Evolutionary conservation across 2,113 vertebrate species (phyloP), one percentile per base, ranked within the genome.

Genomic region (Boleophthalmus pectinirostris): DNA sequence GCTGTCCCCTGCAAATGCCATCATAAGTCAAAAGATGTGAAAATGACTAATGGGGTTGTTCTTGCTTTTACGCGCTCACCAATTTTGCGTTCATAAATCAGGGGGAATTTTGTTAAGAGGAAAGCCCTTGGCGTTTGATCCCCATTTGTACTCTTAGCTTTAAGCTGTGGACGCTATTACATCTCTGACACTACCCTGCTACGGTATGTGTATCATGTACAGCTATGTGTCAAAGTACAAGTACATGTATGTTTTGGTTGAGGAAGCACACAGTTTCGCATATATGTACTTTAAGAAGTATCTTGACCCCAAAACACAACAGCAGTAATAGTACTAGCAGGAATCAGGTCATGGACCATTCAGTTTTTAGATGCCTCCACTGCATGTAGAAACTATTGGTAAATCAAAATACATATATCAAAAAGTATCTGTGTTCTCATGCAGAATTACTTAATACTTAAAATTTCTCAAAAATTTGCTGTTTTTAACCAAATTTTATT

Each of bases 21-120:
- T 43, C 35, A 64, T 35, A 64, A 64, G 33, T 64, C 33, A 38
- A 10, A 64, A 38, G 61, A 64, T 64, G 61, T 64, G 61, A n/a
- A 64, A 13, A 43, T 43, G 33, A 64, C 29, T 64, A 64, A 64
- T 64, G 61, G 33, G 33, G 29, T 54, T n/a, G 61, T 20, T 64
- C 61, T 64, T 64, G 61, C 18, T 64, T 64, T 64, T n/a, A 33
- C 6, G 11, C 25, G 15, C 25, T 15, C 25, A 61, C 24, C 58
- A 61, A 25, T 61, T 61, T 61, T n/a, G 18, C 9, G 25, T 61
- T 13, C 24, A 38, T 38, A 64, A 64, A 64, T 64, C 61, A 38
- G 35, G 18, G 61, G 16, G 18, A 12, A 35, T 63, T 61, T 35
- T 38, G 60, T 63, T 63, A 29, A 14, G 24, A 25, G 29, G 25